These are phyloP conservation scores for Platorchestia sp. DNA, from an alignment of 1,140 invertebrate species.

Conservation along the genomic window DNA sequence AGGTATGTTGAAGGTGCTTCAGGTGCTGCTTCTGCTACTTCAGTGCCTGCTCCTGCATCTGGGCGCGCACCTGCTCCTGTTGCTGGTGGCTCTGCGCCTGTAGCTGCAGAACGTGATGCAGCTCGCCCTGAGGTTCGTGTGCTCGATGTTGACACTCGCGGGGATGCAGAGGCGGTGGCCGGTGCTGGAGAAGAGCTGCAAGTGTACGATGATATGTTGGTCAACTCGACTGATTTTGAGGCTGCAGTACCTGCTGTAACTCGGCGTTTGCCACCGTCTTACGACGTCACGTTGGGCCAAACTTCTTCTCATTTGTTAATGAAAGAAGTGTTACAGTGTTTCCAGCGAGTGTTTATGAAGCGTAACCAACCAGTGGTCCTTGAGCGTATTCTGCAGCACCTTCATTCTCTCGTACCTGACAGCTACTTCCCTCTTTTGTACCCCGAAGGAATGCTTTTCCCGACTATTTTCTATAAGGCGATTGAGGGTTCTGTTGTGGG, in stretches of 20 bases:
- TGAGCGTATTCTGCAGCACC: background rate
- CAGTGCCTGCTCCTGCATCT: too few species aligned
- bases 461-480: background rate
- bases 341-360: background rate
- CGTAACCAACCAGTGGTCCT: background rate
- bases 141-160: background rate
- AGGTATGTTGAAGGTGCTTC: background rate
- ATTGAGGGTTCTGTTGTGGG: background rate
- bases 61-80: too few species aligned
- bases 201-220: background rate
- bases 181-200: background rate
- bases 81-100: too few species aligned
- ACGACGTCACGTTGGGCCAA: background rate
- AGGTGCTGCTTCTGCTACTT: background rate
- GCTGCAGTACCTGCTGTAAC: background rate
- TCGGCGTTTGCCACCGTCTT: background rate
- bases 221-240: background rate
- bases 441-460: background rate
- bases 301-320: background rate
- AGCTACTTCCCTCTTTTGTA: background rate
- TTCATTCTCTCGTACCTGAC: background rate
- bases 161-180: background rate
- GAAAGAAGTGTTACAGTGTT: background rate
- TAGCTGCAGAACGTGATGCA: background rate
- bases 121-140: background rate